Conservation (phyloP, 2,113 vertebrate species). For the Podocnemis expansa region DNA sequence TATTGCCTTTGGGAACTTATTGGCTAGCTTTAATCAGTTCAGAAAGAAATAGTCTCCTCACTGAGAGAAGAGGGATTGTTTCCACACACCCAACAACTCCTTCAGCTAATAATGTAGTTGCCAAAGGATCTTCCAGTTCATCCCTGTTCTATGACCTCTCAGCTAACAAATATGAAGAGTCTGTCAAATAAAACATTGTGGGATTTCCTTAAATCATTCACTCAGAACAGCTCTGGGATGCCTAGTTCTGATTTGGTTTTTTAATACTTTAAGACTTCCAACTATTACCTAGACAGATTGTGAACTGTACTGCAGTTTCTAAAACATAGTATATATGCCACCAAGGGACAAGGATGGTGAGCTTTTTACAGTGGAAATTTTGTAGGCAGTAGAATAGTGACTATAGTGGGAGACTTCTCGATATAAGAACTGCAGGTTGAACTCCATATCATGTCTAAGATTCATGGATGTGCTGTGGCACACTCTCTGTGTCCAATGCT, state of each 20-base stretch:
- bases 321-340: not conserved
- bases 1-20: not conserved
- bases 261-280: constrained; percentile 2
- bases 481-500: not conserved
- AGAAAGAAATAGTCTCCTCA: not conserved
- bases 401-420: not conserved
- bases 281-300: not conserved
- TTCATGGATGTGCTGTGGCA: not conserved
- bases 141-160: not conserved
- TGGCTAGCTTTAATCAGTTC: not conserved
- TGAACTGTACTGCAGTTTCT: constrained; percentile 12
- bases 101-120: constrained; percentile 26
- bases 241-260: not conserved
- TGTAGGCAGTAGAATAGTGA: not conserved
- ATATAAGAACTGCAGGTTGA: constrained; percentile 13
- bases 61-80: constrained; percentile 43
- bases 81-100: constrained; percentile 31
- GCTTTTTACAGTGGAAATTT: constrained; percentile 25
- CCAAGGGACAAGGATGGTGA: constrained; percentile 2
- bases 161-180: constrained; percentile 33
- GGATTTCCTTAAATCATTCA: not conserved
- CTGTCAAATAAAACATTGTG: not conserved
- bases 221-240: constrained; percentile 27
- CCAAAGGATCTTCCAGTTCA: constrained; percentile 25
- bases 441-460: not conserved